Evolutionary conservation across 2,888 invertebrate genomes (phyloP), one percentile per base, ranked within the genome.

Genomic region (Drosophila merina): DNA sequence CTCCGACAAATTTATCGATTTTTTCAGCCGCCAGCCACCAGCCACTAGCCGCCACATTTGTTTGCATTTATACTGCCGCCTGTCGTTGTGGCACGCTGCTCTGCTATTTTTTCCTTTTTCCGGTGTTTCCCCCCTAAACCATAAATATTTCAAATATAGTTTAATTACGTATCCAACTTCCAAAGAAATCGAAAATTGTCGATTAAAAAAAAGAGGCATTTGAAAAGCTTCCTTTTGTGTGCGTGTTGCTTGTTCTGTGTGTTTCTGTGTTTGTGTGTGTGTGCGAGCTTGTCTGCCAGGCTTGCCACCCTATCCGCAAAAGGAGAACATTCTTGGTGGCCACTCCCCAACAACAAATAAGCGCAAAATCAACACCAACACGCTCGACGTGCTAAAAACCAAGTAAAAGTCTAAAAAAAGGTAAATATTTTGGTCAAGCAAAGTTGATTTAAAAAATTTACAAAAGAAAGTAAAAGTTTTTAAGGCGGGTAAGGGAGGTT

Each of bases 1-100:
- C 62, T 50, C 50, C 77, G 74, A 82, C 82, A 74, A 72, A 81
- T 74, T 76, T 85, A 82, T 82, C 74, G 82, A 83, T 87, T 87
- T 84, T 77, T 83, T 72, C 79, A 76, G 72, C 58, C 71, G 75
- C 51, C 10, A 44, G 44, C 44, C 44, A 25, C 44, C 77, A 72
- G 20, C 20, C 71, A 72, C 51, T 4, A 44, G 44, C 44, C 44
- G 44, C 44, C 77, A 72, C 60, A 49, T 68, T 75, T 79, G 68
- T 67, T 60, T 56, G 64, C 44, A 68, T 68, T 70, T 72, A 30
- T 47, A 50, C 45, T 66, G 51, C 42, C 68, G 55, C 12, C 42
- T 38, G 14, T 42, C 44, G 45, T 56, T 56, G 70, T 54, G 36
- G 30, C 38, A 25, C 40, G 36, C 42, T 20, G 20, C 50, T 50